Evolutionary conservation across 2,888 invertebrate species (phyloP).

Genomic region (Mythimna vitellina): DNA sequence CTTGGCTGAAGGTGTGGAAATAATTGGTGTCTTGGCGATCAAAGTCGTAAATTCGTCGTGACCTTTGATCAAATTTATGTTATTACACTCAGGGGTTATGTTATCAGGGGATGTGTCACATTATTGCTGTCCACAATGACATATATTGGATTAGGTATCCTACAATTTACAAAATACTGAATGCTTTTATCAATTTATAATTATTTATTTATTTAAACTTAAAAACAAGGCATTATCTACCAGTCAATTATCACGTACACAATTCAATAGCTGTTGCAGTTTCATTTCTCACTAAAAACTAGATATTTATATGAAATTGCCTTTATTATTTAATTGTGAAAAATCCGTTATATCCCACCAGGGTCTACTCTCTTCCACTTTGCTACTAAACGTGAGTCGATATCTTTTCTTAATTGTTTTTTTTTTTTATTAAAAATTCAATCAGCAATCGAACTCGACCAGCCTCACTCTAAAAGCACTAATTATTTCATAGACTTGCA

Average conservation of each 20-base stretch:
- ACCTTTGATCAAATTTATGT: not conserved
- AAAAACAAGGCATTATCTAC: too few relatives aligned
- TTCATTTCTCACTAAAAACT: not conserved
- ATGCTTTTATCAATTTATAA: too few relatives aligned
- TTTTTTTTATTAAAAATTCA: not conserved
- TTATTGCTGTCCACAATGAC: not conserved
- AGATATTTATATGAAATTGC: not conserved
- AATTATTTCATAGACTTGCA: constrained; percentile 8
- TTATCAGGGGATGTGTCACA: not conserved
- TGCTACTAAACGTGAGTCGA: not conserved
- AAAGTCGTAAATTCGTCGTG: not conserved
- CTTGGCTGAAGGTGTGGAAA: not conserved
- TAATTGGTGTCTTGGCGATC: constrained; percentile 3
- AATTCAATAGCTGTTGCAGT: too few relatives aligned
- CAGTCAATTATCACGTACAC: too few relatives aligned
- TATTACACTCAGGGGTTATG: not conserved
- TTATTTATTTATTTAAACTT: too few relatives aligned
- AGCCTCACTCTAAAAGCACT: not conserved
- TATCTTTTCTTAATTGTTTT: not conserved
- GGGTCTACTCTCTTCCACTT: not conserved
- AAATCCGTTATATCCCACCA: too few relatives aligned
- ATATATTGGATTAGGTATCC: too few relatives aligned
- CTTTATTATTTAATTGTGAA: not conserved
- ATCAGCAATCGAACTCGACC: not conserved
- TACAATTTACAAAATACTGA: too few relatives aligned